Base-by-base conservation (phyloP, 2,113 vertebrate species). In the Chinchilla lanigera region DNA sequence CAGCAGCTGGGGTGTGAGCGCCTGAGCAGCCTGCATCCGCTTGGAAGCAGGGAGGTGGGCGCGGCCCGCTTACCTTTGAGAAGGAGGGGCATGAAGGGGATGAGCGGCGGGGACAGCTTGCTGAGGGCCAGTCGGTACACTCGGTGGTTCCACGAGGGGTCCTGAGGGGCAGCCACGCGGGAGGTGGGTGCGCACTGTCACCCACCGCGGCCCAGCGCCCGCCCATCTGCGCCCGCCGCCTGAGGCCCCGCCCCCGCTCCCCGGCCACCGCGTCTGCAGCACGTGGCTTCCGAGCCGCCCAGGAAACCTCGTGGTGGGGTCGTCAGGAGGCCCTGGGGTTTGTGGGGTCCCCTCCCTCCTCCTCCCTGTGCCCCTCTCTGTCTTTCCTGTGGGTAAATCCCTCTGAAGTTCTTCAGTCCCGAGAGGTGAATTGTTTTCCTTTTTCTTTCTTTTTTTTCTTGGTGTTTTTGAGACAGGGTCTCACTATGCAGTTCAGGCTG, bases 31-130 rank as follows among this genome's bases (percentile, higher is more conserved):
- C 13, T 12, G 10, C 38, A 20, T 3, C 41, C 13, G 22, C 24
- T 6, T 6, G 67, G 69, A 52, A 52, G 38, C 41, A 2, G 56
- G 30, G 17, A 8, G 3, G 60, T 4, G 52, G 47, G 44, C 3
- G 0, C 65, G 7, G 60, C 17, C n/a, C 78, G 7, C 13, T 89
- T 98, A 99, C 99, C 99, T 99, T 99, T 99, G 96, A 99, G 99
- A 47, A 99, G 99, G 17, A 99, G 99, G 33, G 99, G 99, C 98
- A 99, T 99, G 94, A 99, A 99, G 92, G 99, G 99, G 97, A 99
- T 99, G 98, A 99, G 98, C 1, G 99, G 99, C 71, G 99, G 99
- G 65, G 98, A 99, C 90, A 99, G 99, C 97, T 99, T 99, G 97
- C 99, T 98, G 24, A 99, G 99, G 0, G 99, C 98, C 97, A 99